Conservation (phyloP, 1,140 invertebrate species). For the Zaprionus kolodkinae region DNA sequence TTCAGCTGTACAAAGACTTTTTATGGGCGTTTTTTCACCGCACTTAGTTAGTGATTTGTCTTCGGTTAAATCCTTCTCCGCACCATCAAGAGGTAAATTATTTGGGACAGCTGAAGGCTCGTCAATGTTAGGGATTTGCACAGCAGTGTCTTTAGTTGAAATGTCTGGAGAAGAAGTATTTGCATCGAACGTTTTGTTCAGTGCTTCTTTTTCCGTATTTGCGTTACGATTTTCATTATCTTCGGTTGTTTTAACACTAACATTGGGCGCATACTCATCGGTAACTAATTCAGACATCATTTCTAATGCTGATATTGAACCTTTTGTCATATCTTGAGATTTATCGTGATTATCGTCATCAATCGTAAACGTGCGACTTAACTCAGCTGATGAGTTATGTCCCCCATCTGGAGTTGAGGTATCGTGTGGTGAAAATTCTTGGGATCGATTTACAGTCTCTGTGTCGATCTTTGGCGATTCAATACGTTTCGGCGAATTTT, state of each 20-base stretch:
- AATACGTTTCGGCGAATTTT: conserved; percentile 28
- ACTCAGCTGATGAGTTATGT: conserved; percentile 22
- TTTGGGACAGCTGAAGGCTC: not conserved
- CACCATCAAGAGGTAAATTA: not conserved
- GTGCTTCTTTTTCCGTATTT: not conserved
- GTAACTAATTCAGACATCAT: conserved; percentile 1
- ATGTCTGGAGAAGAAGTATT: not conserved
- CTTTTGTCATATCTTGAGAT: not conserved
- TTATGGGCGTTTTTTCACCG: not conserved
- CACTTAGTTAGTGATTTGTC: not conserved
- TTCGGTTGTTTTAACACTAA: not conserved
- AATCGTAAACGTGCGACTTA: conserved; percentile 64
- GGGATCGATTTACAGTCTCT: not conserved
- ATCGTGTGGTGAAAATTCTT: not conserved
- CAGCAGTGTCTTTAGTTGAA: not conserved
- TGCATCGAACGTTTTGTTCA: conserved; percentile 25
- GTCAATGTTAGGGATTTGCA: not conserved
- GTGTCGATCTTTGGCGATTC: conserved; percentile 8
- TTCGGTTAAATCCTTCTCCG: not conserved
- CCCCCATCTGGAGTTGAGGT: conserved; percentile 1
- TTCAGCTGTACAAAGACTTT: not conserved
- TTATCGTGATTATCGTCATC: conserved; percentile 25
- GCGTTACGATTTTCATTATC: not conserved
- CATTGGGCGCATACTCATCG: not conserved
- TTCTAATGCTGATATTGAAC: not conserved